Percentiles rank a stretch among this genome's conserved stretches.
Conservation (phyloP, 2,797 vertebrate species). For the Chrosomus eos region DNA sequence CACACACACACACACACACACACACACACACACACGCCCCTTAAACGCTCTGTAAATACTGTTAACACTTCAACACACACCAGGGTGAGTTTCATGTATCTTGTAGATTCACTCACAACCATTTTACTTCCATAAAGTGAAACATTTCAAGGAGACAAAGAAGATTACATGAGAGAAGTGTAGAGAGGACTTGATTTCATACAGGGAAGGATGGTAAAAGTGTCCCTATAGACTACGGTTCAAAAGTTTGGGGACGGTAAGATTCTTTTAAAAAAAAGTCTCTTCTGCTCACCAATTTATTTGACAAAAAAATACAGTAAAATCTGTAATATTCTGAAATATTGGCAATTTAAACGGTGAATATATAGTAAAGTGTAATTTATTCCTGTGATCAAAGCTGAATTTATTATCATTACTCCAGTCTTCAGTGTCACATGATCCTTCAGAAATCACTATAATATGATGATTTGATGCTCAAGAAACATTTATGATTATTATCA, state of each 20-base stretch:
- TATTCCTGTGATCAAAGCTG: neutral
- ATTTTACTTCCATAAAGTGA: neutral
- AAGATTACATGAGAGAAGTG: neutral
- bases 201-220: neutral
- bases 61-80: neutral
- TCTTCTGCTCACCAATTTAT: neutral
- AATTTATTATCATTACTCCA: neutral
- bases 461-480: neutral
- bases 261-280: too few species aligned
- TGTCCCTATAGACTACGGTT: neutral
- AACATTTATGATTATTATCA: neutral
- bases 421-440: neutral
- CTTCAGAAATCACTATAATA: neutral
- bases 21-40: neutral
- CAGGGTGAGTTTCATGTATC: neutral
- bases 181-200: neutral
- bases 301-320: neutral
- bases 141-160: neutral
- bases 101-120: neutral
- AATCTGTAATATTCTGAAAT: neutral
- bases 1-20: neutral
- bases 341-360: neutral
- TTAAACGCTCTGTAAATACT: neutral
- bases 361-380: neutral
- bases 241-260: too few species aligned